Conservation (phyloP, 2,113 vertebrate genomes). For the Thunnus maccoyii region DNA sequence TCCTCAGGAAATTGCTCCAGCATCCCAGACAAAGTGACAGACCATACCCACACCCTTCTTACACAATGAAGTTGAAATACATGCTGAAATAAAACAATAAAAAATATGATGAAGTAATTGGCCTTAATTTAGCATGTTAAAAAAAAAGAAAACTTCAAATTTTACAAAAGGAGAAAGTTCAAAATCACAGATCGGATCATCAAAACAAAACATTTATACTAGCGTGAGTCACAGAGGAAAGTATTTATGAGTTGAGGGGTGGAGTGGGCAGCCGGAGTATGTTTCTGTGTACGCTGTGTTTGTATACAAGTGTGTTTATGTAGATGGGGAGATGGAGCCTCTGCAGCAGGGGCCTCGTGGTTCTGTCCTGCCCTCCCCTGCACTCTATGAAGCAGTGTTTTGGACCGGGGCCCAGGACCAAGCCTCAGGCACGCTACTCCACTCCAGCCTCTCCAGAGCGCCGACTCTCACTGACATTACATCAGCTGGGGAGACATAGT, state of each 20-base stretch:
- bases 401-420: constrained; percentile 85
- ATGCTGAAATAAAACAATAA: constrained; percentile 24
- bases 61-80: constrained; percentile 52
- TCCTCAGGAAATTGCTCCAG: constrained; percentile 76
- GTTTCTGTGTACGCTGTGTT: constrained; percentile 33
- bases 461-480: constrained; percentile 76
- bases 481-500: constrained; percentile 74
- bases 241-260: constrained; percentile 56
- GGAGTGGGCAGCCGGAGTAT: constrained; percentile 31
- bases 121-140: not conserved
- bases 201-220: not conserved
- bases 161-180: not conserved
- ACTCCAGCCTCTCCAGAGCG: constrained; percentile 76
- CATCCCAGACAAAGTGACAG: constrained; percentile 58
- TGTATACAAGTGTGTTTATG: constrained; percentile 59
- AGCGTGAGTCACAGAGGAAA: constrained; percentile 37
- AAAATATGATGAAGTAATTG: constrained; percentile 14
- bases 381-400: constrained; percentile 82
- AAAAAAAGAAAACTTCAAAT: not conserved
- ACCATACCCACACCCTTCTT: constrained; percentile 44
- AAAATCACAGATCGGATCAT: not conserved
- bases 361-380: constrained; percentile 77
- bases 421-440: constrained; percentile 83
- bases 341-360: constrained; percentile 62
- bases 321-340: constrained; percentile 45